Percentiles rank a stretch among this genome's conserved stretches.
phyloP scores from a whole-genome alignment of 2,113 vertebrate genomes.

The Ochotona princeps region DNA sequence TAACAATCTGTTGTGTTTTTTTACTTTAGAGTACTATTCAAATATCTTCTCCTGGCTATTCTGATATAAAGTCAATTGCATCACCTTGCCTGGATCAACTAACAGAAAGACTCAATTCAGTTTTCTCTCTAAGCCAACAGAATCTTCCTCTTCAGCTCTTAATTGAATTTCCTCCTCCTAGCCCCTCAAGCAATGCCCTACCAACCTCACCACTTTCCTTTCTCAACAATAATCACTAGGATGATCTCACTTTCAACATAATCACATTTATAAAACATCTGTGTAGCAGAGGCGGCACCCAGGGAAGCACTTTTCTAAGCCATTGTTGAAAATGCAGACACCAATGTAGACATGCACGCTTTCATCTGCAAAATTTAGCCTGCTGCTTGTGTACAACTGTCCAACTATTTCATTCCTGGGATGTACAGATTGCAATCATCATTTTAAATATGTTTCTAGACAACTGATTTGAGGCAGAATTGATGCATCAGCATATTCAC shows the following conservation, averaged over 20 bases:
- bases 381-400: not conserved
- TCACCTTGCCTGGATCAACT: not conserved
- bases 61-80: not conserved
- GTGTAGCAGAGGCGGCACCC: not conserved
- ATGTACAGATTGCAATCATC: not conserved
- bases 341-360: not conserved
- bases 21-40: not conserved
- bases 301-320: not conserved
- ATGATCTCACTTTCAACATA: not conserved
- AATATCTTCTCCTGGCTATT: not conserved
- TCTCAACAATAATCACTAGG: not conserved
- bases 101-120: not conserved
- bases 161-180: not conserved
- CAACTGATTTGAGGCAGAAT: not conserved
- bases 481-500: not conserved
- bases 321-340: not conserved
- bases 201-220: slow-evolving; percentile 6
- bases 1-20: not conserved
- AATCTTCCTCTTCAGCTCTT: slow-evolving; percentile 8
- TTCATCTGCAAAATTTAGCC: not conserved
- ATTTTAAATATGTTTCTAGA: not conserved
- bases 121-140: not conserved
- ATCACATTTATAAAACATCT: slow-evolving; percentile 29
- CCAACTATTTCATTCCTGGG: slow-evolving; percentile 1
- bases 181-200: not conserved